Percentiles rank a stretch among this genome's conserved stretches.
phyloP scores from a whole-genome alignment of 2,797 vertebrate species.

The Clamator glandarius region DNA sequence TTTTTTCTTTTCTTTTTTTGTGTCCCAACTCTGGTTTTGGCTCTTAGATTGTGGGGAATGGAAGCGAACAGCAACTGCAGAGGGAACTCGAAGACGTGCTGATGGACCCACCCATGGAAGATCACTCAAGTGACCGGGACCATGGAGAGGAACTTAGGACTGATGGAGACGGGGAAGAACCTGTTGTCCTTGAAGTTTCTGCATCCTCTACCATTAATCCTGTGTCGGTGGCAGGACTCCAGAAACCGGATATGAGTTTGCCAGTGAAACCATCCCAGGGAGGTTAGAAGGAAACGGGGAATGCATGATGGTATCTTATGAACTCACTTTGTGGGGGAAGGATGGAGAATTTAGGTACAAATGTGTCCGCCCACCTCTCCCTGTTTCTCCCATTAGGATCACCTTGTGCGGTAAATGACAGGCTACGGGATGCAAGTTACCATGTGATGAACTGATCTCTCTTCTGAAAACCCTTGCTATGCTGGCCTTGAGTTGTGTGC shows the following conservation, averaged over 20 bases:
- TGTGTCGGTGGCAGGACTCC: conserved; percentile 76
- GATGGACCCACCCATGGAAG: conserved; percentile 92
- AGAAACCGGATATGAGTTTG: conserved; percentile 91
- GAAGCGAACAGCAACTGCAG: conserved; percentile 96
- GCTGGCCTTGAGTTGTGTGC: neutral
- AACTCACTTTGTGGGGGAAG: neutral
- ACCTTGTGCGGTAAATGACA: neutral
- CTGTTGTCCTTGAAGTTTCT: conserved; percentile 75
- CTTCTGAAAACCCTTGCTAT: neutral
- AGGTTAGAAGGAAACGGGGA: conserved; percentile 80
- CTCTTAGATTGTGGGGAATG: conserved; percentile 96
- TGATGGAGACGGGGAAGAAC: conserved; percentile 78
- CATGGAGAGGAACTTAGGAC: conserved; percentile 70
- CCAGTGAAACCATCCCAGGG: conserved; percentile 91
- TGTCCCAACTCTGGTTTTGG: conserved; percentile 61
- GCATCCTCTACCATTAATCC: conserved; percentile 84
- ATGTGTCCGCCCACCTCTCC: neutral
- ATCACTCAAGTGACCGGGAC: conserved; percentile 75
- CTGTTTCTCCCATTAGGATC: neutral
- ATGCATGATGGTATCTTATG: neutral
- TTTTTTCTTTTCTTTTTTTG: neutral
- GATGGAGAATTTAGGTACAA: neutral
- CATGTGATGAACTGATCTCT: neutral
- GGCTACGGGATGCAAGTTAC: neutral
- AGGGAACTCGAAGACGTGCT: conserved; percentile 95